Percentiles rank a stretch among this genome's conserved stretches.
Conservation (phyloP, 64 coral and sea anemone genomes). For the Actinia equina region DNA sequence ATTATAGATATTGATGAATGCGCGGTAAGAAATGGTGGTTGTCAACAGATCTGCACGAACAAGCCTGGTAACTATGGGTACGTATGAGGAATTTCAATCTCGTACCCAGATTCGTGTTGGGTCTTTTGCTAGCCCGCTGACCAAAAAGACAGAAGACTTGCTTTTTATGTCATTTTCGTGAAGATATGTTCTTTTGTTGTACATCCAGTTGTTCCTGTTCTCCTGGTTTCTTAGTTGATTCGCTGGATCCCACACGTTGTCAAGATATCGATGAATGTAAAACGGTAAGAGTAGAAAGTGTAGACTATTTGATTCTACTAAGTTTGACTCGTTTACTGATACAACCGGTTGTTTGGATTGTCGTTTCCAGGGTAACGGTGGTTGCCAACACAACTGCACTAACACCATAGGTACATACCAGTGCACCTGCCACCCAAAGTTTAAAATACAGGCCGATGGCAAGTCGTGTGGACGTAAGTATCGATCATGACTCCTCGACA, state of each 20-base stretch:
- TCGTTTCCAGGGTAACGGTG: conserved; percentile 61
- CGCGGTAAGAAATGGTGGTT: conserved; percentile 57
- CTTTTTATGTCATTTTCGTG: background rate
- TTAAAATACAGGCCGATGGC: conserved; percentile 74
- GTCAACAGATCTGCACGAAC: conserved; percentile 75
- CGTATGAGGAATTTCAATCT: background rate
- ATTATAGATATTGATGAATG: conserved; percentile 74
- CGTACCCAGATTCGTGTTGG: background rate
- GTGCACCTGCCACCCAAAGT: conserved; percentile 77
- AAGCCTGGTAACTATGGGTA: conserved; percentile 54
- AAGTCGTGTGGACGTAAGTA: conserved; percentile 93
- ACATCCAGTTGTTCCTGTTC: conserved; percentile 60
- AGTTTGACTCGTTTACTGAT: too few species aligned
- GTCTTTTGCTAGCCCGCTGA: too few species aligned
- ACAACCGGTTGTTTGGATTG: too few species aligned
- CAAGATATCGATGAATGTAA: conserved; percentile 78
- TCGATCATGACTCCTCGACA: too few species aligned
- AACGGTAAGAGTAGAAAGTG: conserved; percentile 32
- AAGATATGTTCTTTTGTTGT: background rate
- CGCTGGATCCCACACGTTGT: conserved; percentile 50
- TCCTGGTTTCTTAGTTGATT: conserved; percentile 71
- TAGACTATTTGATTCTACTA: too few species aligned
- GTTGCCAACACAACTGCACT: conserved; percentile 83
- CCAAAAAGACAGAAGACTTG: too few species aligned
- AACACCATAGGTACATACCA: conserved; percentile 77